A percentile compares a stretch with the other conserved stretches of the same genome.
These are phyloP conservation scores for Idaea biselata DNA, from an alignment of 2,888 invertebrate species.

Conservation along the genomic window DNA sequence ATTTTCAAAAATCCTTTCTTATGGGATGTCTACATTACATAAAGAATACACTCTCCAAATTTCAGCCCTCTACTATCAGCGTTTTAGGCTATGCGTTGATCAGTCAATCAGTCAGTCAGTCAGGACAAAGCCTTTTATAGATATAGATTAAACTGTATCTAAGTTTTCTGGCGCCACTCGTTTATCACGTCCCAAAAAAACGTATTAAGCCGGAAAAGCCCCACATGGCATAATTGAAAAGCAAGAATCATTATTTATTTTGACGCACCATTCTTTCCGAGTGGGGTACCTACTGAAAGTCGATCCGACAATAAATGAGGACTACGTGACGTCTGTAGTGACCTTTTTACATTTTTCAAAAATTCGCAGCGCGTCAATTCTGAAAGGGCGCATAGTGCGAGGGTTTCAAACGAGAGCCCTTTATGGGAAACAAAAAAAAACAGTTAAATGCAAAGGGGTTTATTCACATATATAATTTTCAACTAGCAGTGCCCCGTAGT, in stretches of 20 bases:
- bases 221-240: constrained; percentile 48
- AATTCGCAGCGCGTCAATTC: constrained; percentile 72
- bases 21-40: too few species aligned
- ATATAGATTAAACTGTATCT: too few species aligned
- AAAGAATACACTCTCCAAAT: too few species aligned
- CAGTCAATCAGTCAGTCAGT: too few species aligned
- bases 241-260: constrained; percentile 54
- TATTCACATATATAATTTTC: too few species aligned
- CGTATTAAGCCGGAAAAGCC: constrained; percentile 1
- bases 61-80: too few species aligned
- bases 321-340: constrained; percentile 66
- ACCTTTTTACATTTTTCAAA: constrained; percentile 80
- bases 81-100: too few species aligned
- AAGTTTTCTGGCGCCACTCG: not conserved
- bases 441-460: too few species aligned
- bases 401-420: constrained; percentile 38
- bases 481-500: too few species aligned
- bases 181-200: not conserved
- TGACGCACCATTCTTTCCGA: constrained; percentile 38
- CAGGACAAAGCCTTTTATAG: too few species aligned
- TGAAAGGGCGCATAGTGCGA: constrained; percentile 37
- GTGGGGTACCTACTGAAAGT: constrained; percentile 47
- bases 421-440: constrained; percentile 2
- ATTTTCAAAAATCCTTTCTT: too few species aligned
- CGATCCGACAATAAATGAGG: constrained; percentile 70